A percentile compares a stretch with the other conserved stretches of the same genome.
phyloP scores from a whole-genome alignment of 2,888 invertebrate genomes.

The Cephus pygmeus region DNA sequence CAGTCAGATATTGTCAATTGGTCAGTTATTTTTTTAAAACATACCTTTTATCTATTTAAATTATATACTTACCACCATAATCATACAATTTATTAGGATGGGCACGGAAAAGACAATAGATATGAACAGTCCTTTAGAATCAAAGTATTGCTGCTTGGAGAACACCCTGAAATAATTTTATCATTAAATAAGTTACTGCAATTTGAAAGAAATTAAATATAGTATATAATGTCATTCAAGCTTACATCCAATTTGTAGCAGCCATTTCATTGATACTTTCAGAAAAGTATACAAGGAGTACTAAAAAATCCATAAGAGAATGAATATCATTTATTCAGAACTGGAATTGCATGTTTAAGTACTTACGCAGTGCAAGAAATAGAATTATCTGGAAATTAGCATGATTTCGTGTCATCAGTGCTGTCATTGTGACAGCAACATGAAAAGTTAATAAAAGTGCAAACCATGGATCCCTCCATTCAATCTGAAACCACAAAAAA shows the following conservation, averaged over 20 bases:
- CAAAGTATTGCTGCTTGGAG: constrained; percentile 93
- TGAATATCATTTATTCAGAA: constrained; percentile 1
- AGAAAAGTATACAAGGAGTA: constrained; percentile 88
- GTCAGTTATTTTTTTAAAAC: background rate
- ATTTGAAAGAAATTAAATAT: background rate
- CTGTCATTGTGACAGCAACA: constrained; percentile 80
- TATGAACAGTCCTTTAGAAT: constrained; percentile 93
- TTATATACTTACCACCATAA: constrained; percentile 86
- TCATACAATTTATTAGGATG: constrained; percentile 90
- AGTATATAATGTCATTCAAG: constrained; percentile 18
- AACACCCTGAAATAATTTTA: constrained; percentile 71
- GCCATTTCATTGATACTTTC: constrained; percentile 92
- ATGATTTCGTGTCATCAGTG: constrained; percentile 84
- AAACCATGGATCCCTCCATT: constrained; percentile 91
- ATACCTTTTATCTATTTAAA: background rate
- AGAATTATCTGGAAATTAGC: constrained; percentile 87
- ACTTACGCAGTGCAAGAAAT: constrained; percentile 84
- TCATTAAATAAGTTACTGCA: background rate
- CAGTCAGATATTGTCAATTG: background rate
- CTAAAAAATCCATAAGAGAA: constrained; percentile 65
- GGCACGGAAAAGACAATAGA: constrained; percentile 95
- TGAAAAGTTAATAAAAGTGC: constrained; percentile 82
- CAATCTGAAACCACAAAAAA: constrained; percentile 74
- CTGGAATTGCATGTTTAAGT: constrained; percentile 19
- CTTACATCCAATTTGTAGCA: constrained; percentile 83